Base-by-base conservation (phyloP, 2,888 invertebrate genomes). In the Leptothorax acervorum region DNA sequence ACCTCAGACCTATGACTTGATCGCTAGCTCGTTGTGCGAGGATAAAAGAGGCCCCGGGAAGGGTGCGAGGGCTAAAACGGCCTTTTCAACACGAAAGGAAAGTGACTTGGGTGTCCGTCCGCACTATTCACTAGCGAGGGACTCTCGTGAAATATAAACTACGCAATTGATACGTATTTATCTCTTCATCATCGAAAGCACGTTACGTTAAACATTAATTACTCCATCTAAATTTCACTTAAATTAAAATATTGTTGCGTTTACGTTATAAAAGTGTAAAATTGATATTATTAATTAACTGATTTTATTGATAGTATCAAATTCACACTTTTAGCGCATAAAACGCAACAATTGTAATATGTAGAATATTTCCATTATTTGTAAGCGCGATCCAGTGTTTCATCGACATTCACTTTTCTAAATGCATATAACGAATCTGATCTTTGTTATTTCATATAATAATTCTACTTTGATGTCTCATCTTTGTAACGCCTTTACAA, bases 1-100 rank as follows among this genome's bases (percentile, higher is more conserved):
- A 84, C 73, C 78, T 83, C 15, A 66, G 83, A 71, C 51, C 78
- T 81, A 83, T 82, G 82, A 85, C 84, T 89, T 89, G 89, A 89
- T 87, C 87, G 87, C 82, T 60, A 60, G 71, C 45, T 55, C 81
- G 57, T 73, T 71, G 73, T 48, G 45, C 35, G 71, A 73, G 78
- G 70, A 85, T 75, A 85, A 89, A 86, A 83, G 84, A 42, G 35
- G 9, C 81, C 48, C 23, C 48, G 51, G 42, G 78, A 85, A 82
- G 73, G 79, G 74, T 68, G 66, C 48, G 63, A 76, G 71, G 57
- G 57, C 35, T 63, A 82, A 70, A 82, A 63, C 55, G 83, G 65
- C 60, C 76, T 62, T 81, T 79, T 82, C 55, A 82, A 60, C 53
- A 9, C 31, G n/a, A 57, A 42, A 60, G 15, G 23, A 45, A 48